Conservation (phyloP, 2,888 invertebrate species). For the Platynereis dumerilii region DNA sequence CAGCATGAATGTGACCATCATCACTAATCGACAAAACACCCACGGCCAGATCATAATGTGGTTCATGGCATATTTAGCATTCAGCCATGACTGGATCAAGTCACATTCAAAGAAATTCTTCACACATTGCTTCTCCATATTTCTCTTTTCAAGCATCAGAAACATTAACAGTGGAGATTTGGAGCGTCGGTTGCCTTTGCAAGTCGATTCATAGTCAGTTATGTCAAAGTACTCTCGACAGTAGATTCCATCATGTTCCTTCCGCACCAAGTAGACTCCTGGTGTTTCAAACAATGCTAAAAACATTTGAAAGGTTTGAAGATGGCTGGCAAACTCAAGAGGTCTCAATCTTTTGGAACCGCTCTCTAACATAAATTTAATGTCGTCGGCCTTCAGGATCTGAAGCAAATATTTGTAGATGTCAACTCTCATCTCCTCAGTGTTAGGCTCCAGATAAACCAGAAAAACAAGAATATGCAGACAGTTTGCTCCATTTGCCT, state of each 20-base stretch:
- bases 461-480: slow-evolving; percentile 9
- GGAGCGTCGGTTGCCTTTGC: not conserved
- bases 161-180: slow-evolving; percentile 1
- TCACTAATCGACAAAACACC: not conserved
- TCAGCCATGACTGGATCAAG: slow-evolving; percentile 5
- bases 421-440: not conserved
- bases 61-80: not conserved
- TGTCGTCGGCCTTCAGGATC: not conserved
- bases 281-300: not conserved
- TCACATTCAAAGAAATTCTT: not conserved
- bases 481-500: slow-evolving; percentile 2
- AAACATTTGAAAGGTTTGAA: not conserved
- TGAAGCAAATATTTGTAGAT: not conserved
- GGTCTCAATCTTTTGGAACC: slow-evolving; percentile 5
- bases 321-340: slow-evolving; percentile 7
- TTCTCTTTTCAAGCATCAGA: not conserved
- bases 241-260: not conserved
- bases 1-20: not conserved
- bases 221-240: slow-evolving; percentile 10
- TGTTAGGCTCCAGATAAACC: not conserved
- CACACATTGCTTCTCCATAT: not conserved
- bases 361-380: not conserved
- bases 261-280: not conserved
- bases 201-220: slow-evolving; percentile 5
- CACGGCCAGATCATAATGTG: not conserved